phyloP scores from a whole-genome alignment of 2,888 invertebrate genomes.

The Oscheius sp. region DNA sequence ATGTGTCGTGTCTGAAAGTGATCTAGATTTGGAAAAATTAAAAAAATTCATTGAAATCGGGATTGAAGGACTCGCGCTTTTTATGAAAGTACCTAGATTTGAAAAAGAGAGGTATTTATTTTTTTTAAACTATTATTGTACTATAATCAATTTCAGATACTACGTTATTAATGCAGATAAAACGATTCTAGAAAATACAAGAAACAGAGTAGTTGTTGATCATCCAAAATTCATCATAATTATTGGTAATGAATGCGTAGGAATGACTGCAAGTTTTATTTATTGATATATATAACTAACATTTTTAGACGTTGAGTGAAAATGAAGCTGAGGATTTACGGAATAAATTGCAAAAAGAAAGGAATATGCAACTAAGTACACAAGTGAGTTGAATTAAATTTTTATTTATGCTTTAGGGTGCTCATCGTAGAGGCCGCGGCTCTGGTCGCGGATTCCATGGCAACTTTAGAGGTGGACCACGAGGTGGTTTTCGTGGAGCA shows the following conservation, averaged over 20 bases:
- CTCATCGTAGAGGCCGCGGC: conserved; percentile 6
- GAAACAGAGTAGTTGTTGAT: conserved; percentile 60
- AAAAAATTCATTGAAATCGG: conserved; percentile 57
- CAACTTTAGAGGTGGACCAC: conserved; percentile 2
- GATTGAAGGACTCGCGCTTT: conserved; percentile 53
- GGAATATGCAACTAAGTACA: conserved; percentile 2
- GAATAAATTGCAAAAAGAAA: conserved; percentile 16
- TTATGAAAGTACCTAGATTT: conserved; percentile 56
- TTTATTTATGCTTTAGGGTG: no score
- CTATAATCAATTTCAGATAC: conserved; percentile 44
- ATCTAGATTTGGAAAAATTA: conserved; percentile 57
- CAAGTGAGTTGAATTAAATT: no score
- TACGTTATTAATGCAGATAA: conserved; percentile 57
- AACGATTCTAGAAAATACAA: conserved; percentile 59
- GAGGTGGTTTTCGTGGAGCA: no score
- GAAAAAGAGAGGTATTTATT: conserved; percentile 16
- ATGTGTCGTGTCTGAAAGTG: conserved; percentile 59
- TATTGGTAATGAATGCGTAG: conserved; percentile 41
- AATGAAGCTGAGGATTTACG: conserved; percentile 33
- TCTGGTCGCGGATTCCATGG: conserved; percentile 1
- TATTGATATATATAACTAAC: neutral
- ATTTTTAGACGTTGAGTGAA: conserved; percentile 31
- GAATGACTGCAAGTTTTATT: conserved; percentile 12
- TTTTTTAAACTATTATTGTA: neutral
- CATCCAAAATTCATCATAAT: conserved; percentile 57